A percentile compares a stretch with the other conserved stretches of the same genome.
phyloP scores from a whole-genome alignment of 1,140 invertebrate genomes.

The Drosophila pseudoananassae region DNA sequence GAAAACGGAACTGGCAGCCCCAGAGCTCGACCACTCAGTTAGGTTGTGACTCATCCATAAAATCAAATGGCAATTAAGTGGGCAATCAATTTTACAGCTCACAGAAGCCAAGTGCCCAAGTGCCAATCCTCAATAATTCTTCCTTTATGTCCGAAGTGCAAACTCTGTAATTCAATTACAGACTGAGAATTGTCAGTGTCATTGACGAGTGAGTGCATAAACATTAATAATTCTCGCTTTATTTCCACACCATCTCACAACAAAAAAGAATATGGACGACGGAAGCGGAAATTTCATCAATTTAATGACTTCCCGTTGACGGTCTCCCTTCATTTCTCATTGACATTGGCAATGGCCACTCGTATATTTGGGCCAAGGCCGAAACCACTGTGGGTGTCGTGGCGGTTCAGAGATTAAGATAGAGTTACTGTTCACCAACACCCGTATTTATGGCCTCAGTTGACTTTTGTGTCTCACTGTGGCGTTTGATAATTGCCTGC shows the following conservation, averaged over 20 bases:
- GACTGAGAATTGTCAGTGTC: constrained; percentile 29
- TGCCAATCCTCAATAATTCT: constrained; percentile 11
- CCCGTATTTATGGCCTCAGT: constrained; percentile 42
- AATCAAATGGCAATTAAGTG: constrained; percentile 44
- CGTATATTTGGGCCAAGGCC: constrained; percentile 33
- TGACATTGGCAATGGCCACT: constrained; percentile 29
- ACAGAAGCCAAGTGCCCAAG: neutral
- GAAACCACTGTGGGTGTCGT: constrained; percentile 13
- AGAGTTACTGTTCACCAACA: constrained; percentile 19
- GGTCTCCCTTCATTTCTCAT: constrained; percentile 11
- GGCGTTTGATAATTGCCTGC: constrained; percentile 49
- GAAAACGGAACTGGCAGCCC: neutral
- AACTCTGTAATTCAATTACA: constrained; percentile 29
- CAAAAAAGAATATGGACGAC: constrained; percentile 3
- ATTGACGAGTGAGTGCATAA: constrained; percentile 42
- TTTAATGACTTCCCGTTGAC: constrained; percentile 60
- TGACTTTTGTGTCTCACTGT: constrained; percentile 40
- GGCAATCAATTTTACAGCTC: constrained; percentile 34
- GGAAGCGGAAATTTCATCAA: constrained; percentile 66
- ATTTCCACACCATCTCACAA: constrained; percentile 25
- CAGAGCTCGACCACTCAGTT: neutral
- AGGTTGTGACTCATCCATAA: constrained; percentile 30
- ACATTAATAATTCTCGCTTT: constrained; percentile 44
- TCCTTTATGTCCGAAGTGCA: constrained; percentile 20
- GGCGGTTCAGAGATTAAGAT: constrained; percentile 29